Conservation (phyloP, 2,888 invertebrate species). For the Melikaiella ostensackeni region DNA sequence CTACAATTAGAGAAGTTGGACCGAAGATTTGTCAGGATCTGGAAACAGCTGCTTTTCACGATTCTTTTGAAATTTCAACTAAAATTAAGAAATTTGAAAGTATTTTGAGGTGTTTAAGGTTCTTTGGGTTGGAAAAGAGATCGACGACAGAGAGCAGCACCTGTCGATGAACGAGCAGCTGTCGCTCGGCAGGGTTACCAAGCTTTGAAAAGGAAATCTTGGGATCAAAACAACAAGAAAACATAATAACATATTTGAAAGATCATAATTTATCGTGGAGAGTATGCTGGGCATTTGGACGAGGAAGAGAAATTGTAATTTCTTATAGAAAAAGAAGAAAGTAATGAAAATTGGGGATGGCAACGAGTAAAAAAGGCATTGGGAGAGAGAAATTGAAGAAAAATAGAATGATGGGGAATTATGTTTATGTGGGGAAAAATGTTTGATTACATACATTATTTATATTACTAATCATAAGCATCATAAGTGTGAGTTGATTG, state of each 20-base stretch:
- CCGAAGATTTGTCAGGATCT: background rate
- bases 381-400: background rate
- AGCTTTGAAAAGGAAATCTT: background rate
- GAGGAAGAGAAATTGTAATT: background rate
- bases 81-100: background rate
- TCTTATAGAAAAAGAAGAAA: background rate
- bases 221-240: slow-evolving; percentile 15
- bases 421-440: too few species aligned
- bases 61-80: background rate
- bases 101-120: background rate
- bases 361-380: background rate
- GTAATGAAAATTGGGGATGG: background rate
- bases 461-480: background rate
- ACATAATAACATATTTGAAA: slow-evolving; percentile 10
- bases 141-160: slow-evolving; percentile 13
- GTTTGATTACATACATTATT: too few species aligned
- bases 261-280: slow-evolving; percentile 1
- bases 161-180: background rate
- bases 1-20: background rate
- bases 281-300: background rate
- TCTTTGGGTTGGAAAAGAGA: background rate
- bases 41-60: background rate
- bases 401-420: background rate
- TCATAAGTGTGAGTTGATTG: background rate
- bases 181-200: background rate